A percentile compares a stretch with the other conserved stretches of the same genome.
These are phyloP conservation scores for Pelvicachromis taeniatus DNA, from an alignment of 2,113 vertebrate species.

Conservation along the genomic window DNA sequence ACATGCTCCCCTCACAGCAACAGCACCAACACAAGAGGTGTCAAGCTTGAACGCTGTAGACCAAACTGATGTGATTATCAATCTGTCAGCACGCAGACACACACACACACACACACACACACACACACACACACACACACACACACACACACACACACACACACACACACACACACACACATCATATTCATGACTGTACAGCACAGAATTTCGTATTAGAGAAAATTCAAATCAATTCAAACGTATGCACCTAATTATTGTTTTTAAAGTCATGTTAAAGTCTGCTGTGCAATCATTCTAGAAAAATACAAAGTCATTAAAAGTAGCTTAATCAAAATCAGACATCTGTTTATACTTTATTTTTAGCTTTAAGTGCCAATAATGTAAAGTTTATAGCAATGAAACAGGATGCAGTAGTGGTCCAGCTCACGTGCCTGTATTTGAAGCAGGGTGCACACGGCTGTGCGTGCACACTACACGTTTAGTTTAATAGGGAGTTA, in stretches of 20 bases:
- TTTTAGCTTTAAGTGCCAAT: background rate
- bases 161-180: too few relatives aligned
- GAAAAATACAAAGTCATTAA: background rate
- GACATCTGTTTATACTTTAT: background rate
- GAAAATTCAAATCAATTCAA: background rate
- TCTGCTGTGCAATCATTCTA: background rate
- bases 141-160: background rate
- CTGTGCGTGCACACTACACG: background rate
- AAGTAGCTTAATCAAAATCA: background rate
- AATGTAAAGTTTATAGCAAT: background rate
- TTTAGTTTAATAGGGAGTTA: background rate
- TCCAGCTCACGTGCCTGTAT: background rate
- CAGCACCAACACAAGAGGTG: background rate
- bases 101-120: rapidly evolving
- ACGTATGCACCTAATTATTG: background rate
- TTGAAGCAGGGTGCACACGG: background rate
- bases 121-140: background rate
- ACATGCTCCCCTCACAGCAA: background rate
- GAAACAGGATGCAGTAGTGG: background rate
- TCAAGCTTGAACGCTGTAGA: too few relatives aligned
- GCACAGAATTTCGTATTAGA: background rate
- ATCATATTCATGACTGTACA: background rate
- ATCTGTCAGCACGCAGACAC: background rate
- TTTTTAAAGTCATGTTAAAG: background rate
- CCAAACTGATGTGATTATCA: background rate